A percentile compares a stretch with the other conserved stretches of the same genome.
phyloP scores from a whole-genome alignment of 1,140 invertebrate species.

The Drosophila guanche region DNA sequence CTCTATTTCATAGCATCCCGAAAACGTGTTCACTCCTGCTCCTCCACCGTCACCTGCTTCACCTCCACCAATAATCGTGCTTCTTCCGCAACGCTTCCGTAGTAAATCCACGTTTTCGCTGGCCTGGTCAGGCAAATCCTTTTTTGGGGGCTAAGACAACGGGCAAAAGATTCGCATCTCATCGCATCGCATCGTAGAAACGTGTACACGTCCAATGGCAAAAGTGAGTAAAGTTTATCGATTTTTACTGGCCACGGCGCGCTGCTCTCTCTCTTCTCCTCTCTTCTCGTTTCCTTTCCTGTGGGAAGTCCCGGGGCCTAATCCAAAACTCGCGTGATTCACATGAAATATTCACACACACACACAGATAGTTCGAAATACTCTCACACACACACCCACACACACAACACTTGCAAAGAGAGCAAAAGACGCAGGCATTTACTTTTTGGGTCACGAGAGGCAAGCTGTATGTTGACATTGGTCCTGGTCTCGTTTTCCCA shows the following conservation, averaged over 20 bases:
- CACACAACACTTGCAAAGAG: conserved; percentile 7
- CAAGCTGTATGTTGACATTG: conserved; percentile 72
- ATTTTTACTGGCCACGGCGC: conserved; percentile 57
- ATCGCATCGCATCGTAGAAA: not conserved
- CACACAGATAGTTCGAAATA: conserved; percentile 20
- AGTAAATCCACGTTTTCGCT: no score
- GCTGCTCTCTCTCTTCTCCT: no score
- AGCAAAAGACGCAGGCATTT: conserved; percentile 29
- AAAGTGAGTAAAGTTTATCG: conserved; percentile 70
- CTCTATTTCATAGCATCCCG: conserved; percentile 33
- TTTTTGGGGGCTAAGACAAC: no score
- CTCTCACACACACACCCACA: conserved; percentile 9
- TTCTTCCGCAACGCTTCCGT: no score
- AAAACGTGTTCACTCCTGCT: no score
- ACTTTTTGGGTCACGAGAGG: conserved; percentile 75
- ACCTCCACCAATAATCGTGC: no score
- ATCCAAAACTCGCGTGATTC: conserved; percentile 74
- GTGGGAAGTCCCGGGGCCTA: conserved; percentile 32
- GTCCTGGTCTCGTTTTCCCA: conserved; percentile 70
- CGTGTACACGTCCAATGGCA: conserved; percentile 46
- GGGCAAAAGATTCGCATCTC: conserved; percentile 15
- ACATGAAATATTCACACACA: conserved; percentile 64
- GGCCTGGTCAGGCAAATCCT: no score
- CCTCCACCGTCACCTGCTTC: no score
- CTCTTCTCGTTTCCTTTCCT: no score